These are phyloP conservation scores for Rhagonycha fulva DNA, from an alignment of 2,888 invertebrate species.

Conservation along the genomic window DNA sequence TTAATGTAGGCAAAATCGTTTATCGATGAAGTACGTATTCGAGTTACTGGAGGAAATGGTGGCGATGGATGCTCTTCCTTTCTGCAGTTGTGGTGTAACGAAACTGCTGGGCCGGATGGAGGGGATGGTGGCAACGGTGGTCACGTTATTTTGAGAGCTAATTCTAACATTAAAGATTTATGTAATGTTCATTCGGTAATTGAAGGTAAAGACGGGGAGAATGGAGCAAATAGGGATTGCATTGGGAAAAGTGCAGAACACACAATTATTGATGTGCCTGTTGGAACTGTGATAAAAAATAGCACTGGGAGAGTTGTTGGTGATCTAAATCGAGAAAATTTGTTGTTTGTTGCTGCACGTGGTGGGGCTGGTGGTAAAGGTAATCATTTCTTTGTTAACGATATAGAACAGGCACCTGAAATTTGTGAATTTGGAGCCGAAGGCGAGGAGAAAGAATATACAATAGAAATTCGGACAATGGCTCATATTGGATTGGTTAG, in stretches of 20 bases:
- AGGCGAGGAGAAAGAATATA: conserved; percentile 77
- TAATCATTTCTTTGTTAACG: conserved; percentile 87
- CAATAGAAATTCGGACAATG: conserved; percentile 86
- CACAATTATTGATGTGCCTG: conserved; percentile 73
- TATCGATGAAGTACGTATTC: conserved; percentile 68
- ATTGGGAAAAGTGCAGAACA: conserved; percentile 82
- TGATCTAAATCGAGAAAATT: conserved; percentile 67
- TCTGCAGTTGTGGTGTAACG: conserved; percentile 78
- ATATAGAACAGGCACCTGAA: conserved; percentile 77
- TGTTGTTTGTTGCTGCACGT: conserved; percentile 89
- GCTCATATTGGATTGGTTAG: conserved; percentile 89
- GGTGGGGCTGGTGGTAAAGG: conserved; percentile 97
- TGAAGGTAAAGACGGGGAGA: conserved; percentile 71
- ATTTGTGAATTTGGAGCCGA: conserved; percentile 85
- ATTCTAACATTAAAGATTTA: conserved; percentile 70
- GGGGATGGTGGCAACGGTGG: conserved; percentile 97
- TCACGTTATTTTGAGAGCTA: conserved; percentile 86
- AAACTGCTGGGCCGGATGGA: conserved; percentile 91
- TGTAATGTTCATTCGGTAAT: conserved; percentile 65
- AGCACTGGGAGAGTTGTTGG: conserved; percentile 63
- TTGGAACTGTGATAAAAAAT: conserved; percentile 77
- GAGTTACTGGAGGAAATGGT: conserved; percentile 80
- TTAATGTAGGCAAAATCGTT: conserved; percentile 61
- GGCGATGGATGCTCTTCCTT: conserved; percentile 94
- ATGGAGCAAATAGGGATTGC: conserved; percentile 76